Evolutionary conservation across 2,113 vertebrate genomes (phyloP).

Genomic region (Empidonax traillii): DNA sequence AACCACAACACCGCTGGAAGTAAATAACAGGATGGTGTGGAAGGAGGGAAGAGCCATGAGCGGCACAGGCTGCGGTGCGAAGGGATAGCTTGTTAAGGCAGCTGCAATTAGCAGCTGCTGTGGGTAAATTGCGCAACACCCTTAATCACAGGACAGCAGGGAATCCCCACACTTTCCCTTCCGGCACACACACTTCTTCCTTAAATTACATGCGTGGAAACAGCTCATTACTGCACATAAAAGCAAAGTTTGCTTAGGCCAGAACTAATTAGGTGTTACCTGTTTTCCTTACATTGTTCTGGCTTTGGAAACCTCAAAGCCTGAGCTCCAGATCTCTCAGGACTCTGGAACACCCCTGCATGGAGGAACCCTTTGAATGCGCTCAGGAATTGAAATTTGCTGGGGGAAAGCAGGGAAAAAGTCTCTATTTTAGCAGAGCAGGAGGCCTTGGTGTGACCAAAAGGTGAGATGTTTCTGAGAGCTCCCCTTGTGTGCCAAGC

Average conservation of each 20-base stretch:
- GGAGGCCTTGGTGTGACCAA: rapidly evolving
- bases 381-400: neutral
- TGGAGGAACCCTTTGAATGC: neutral
- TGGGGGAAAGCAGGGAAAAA: neutral
- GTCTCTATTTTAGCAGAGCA: neutral
- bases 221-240: neutral
- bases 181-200: neutral
- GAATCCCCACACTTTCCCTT: neutral
- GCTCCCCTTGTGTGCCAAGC: rapidly evolving
- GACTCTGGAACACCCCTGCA: neutral
- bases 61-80: rapidly evolving
- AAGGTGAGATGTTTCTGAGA: neutral
- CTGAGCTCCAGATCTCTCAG: neutral
- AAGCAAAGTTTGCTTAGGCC: neutral
- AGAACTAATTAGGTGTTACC: neutral
- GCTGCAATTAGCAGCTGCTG: neutral
- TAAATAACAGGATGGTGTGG: neutral
- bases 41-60: neutral
- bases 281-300: neutral
- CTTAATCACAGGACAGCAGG: neutral
- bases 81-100: rapidly evolving
- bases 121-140: neutral
- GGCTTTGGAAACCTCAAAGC: neutral
- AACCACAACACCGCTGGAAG: neutral
- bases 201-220: neutral